phyloP scores from a whole-genome alignment of 2,888 invertebrate genomes.

The Chirona hameri region DNA sequence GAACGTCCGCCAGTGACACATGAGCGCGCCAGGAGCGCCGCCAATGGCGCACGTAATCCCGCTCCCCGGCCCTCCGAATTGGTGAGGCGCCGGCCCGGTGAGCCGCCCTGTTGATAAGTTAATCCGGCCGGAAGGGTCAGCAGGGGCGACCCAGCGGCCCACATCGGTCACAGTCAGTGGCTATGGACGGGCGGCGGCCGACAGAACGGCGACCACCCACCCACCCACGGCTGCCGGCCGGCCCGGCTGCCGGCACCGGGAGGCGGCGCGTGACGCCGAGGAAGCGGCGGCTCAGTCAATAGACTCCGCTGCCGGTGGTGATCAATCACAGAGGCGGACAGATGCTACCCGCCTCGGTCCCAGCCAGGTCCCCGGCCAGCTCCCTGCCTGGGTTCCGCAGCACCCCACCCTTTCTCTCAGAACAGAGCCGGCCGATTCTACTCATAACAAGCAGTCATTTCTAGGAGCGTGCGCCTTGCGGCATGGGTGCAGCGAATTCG shows the following conservation, averaged over 20 bases:
- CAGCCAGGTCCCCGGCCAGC: no score
- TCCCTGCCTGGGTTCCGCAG: no score
- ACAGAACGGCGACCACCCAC: not conserved
- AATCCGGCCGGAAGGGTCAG: not conserved
- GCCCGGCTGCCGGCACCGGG: constrained; percentile 43
- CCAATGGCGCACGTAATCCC: not conserved
- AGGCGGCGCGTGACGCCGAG: constrained; percentile 1
- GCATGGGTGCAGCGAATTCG: no score
- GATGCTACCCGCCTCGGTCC: no score
- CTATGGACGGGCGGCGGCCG: not conserved
- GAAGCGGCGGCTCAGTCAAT: no score
- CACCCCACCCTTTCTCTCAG: no score
- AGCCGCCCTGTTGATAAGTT: not conserved
- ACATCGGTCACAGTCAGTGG: not conserved
- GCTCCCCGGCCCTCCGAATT: not conserved
- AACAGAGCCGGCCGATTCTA: no score
- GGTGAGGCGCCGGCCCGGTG: not conserved
- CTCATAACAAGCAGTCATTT: no score
- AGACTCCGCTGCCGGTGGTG: no score
- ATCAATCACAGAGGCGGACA: no score
- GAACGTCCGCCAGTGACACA: constrained; percentile 23
- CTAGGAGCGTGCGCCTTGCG: no score
- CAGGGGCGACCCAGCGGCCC: not conserved
- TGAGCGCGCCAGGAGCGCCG: not conserved
- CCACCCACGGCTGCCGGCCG: constrained; percentile 40